Evolutionary conservation across 2,888 invertebrate genomes (phyloP), one percentile per base, ranked within the genome.

Genomic region (Agrotis ipsilon): DNA sequence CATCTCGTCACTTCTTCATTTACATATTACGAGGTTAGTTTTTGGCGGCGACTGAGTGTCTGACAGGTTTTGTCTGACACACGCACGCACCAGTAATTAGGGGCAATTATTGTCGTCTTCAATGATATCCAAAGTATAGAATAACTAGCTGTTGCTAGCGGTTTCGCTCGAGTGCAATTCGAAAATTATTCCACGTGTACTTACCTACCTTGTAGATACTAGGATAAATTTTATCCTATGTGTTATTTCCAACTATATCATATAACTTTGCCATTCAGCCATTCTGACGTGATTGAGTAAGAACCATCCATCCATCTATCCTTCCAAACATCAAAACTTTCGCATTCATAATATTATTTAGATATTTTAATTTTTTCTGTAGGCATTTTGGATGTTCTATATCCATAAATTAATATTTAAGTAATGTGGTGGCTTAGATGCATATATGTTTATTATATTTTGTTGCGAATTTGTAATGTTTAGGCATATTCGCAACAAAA

Each of bases 31-130:
- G 60, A 68, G 43, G 39, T n/a, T 27, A 18, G 18, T 48, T 75
- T 60, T 59, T 46, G n/a, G 16, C 49, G 84, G 83, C 82, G 83
- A 78, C 83, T 70, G 27, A 43, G 32, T 68, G 83, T 84, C 83
- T 83, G 75, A 67, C 65, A 63, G n/a, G 32, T 58, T 68, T 52
- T 16, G 52, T 59, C 18, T 2, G 43, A 64, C 27, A 19, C 18
- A 5, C 32, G 39, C 49, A 51, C 59, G 72, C 62, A 39, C 52
- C 46, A 55, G 19, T 68, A 70, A 83, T 81, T 74, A 72, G 48
- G 48, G 64, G 52, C 68, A 66, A 48, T 83, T 66, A 68, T 39
- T 67, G 73, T 72, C 70, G 72, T 55, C 46, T 54, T 14, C 9
- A 45, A 62, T 61, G 1, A 62, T 49, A 48, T 72, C 68, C 27